Conservation (phyloP, 2,888 invertebrate genomes). For the Rapana venosa region DNA sequence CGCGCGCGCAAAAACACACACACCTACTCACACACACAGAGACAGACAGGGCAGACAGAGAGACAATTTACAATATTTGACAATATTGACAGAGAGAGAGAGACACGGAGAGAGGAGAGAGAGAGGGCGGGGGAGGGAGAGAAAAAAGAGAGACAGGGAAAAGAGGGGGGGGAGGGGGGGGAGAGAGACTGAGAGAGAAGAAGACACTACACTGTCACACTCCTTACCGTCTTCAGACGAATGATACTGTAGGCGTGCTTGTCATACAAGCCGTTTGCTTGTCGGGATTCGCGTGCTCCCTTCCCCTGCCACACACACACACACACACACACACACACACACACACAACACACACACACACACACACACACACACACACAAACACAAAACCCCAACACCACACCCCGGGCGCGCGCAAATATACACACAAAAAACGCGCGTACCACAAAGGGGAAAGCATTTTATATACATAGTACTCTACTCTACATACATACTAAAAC, state of each 20-base stretch:
- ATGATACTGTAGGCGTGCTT: constrained; percentile 77
- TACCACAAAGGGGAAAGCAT: no score
- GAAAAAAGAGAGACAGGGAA: background rate
- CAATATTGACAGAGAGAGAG: background rate
- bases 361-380: no score
- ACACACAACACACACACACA: no score
- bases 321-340: no score
- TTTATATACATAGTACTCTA: no score
- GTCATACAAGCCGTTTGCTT: constrained; percentile 70
- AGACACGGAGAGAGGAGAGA: background rate
- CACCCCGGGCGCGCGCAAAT: no score
- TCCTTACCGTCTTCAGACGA: constrained; percentile 69
- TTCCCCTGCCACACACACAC: constrained; percentile 10
- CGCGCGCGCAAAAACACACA: background rate
- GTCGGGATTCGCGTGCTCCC: constrained; percentile 50
- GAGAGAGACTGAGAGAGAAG: no score
- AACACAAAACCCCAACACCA: no score
- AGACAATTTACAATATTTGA: no score
- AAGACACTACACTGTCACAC: no score
- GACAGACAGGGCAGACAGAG: background rate
- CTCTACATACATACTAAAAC: no score
- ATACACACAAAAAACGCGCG: no score
- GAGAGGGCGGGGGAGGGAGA: background rate
- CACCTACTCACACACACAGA: background rate
- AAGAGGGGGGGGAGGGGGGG: background rate